These are phyloP conservation scores for Palythoa grandiflora DNA, from an alignment of 92 coral and sea anemone genomes.

Conservation along the genomic window DNA sequence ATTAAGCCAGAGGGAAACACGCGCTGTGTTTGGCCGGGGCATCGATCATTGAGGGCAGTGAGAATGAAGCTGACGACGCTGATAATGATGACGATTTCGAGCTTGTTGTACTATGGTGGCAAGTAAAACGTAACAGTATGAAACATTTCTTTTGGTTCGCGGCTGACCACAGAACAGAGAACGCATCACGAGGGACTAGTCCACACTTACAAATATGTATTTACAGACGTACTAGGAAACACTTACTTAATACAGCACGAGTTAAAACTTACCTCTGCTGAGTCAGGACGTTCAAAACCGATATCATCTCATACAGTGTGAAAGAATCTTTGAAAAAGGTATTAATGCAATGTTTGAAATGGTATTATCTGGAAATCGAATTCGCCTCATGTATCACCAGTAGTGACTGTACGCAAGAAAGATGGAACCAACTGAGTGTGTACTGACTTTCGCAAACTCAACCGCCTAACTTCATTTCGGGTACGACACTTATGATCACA, in stretches of 20 bases:
- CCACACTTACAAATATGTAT: constrained; percentile 11
- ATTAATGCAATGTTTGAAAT: constrained; percentile 44
- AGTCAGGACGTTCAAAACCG: constrained; percentile 16
- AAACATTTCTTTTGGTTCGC: too few species aligned
- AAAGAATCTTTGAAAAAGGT: constrained; percentile 43
- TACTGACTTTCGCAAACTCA: constrained; percentile 41
- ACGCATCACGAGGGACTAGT: not conserved
- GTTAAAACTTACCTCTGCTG: constrained; percentile 34
- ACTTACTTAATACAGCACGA: constrained; percentile 44
- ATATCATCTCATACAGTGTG: constrained; percentile 34
- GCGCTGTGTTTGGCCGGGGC: too few species aligned
- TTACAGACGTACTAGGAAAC: constrained; percentile 49
- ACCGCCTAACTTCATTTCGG: constrained; percentile 20
- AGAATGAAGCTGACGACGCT: too few species aligned
- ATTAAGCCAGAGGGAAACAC: too few species aligned
- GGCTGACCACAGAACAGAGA: too few species aligned
- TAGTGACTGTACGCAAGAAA: constrained; percentile 33
- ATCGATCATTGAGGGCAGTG: too few species aligned
- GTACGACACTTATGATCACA: not conserved
- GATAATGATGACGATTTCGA: too few species aligned
- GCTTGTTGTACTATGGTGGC: too few species aligned
- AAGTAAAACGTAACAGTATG: too few species aligned
- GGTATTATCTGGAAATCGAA: constrained; percentile 48
- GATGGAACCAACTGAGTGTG: constrained; percentile 48
- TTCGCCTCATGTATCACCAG: constrained; percentile 46